Base-by-base conservation (phyloP, 2,888 invertebrate genomes). In the Eumerus sabulonum region DNA sequence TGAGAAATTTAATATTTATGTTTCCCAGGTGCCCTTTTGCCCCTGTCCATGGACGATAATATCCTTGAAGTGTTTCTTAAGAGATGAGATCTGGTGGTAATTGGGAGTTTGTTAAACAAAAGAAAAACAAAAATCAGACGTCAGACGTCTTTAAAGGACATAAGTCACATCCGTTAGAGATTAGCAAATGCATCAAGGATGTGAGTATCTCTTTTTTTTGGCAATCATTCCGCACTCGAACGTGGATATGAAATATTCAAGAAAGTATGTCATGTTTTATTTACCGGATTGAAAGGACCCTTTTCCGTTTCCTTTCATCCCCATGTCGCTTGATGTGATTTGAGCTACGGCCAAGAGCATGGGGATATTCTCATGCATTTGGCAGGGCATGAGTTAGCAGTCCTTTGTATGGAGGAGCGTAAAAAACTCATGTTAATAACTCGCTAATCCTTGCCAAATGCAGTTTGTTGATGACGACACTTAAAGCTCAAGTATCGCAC, bases 241-340 rank as follows among this genome's bases (percentile, higher is more conserved):
- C 51, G 59, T 68, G n/a, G n/a, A n/a, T 53, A 53, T 53, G 45
- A 53, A 45, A 68, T 59, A 45, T 51, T 51, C 67, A 59, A 68
- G 38, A 13, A 27, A 19, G 38, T 17, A 40, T 27, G 27, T 53
- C 53, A 60, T 53, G 45, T 53, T 14, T 68, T 68, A 68, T 68
- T 68, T 27, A 45, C 35, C 27, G 40, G 19, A 60, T 60, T 53
- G 48, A 62, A 62, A 60, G 44, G 27, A 60, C 51, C 14, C 19
- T 60, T 47, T 60, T 36, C 14, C 40, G 16, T 13, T 12, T 38
- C 12, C 27, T 27, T 27, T 27, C 27, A 27, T 4, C 27, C 7
- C 3, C 7, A 7, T 27, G 27, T 27, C 27, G 7, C 27, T 27
- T 27, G 27, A 27, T 27, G 27, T 16, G 44, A 47, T 14, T 70